phyloP scores from a whole-genome alignment of 2,113 vertebrate species.

The Cryptotis parvus region DNA sequence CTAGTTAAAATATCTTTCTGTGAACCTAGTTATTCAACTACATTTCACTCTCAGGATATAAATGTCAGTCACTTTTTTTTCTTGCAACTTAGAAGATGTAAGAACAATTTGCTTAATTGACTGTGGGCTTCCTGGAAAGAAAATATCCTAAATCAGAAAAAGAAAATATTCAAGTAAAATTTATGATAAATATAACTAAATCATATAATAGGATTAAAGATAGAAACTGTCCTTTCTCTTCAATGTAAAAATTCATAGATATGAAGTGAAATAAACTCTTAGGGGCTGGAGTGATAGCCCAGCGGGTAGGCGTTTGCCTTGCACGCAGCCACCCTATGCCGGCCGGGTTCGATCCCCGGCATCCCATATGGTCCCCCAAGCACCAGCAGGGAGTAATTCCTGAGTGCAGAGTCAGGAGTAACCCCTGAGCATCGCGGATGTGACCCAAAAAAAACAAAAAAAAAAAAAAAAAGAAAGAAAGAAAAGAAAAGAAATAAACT shows the following conservation, averaged over 20 bases:
- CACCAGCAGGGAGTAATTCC: too few relatives aligned
- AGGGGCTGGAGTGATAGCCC: too few relatives aligned
- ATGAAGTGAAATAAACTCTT: constrained; percentile 49
- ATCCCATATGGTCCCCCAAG: too few relatives aligned
- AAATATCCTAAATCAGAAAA: constrained; percentile 79
- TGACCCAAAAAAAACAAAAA: too few relatives aligned
- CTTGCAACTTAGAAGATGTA: constrained; percentile 77
- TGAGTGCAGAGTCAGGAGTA: too few relatives aligned
- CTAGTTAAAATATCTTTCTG: constrained; percentile 78
- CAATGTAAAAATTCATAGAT: constrained; percentile 27
- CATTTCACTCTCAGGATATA: constrained; percentile 72
- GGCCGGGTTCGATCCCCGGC: too few relatives aligned
- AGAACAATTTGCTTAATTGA: constrained; percentile 79
- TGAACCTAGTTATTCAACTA: constrained; percentile 68
- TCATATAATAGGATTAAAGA: constrained; percentile 50
- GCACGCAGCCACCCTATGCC: too few relatives aligned
- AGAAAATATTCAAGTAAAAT: constrained; percentile 82
- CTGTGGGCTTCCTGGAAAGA: constrained; percentile 62
- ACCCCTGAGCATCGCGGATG: too few relatives aligned
- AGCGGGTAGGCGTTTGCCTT: too few relatives aligned
- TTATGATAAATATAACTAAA: constrained; percentile 73
- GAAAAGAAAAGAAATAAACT: too few relatives aligned
- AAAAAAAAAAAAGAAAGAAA: too few relatives aligned
- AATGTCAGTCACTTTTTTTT: constrained; percentile 68
- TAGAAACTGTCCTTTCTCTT: constrained; percentile 7